Evolutionary conservation across 1,140 invertebrate species (phyloP).

Genomic region (Dreissena polymorpha): DNA sequence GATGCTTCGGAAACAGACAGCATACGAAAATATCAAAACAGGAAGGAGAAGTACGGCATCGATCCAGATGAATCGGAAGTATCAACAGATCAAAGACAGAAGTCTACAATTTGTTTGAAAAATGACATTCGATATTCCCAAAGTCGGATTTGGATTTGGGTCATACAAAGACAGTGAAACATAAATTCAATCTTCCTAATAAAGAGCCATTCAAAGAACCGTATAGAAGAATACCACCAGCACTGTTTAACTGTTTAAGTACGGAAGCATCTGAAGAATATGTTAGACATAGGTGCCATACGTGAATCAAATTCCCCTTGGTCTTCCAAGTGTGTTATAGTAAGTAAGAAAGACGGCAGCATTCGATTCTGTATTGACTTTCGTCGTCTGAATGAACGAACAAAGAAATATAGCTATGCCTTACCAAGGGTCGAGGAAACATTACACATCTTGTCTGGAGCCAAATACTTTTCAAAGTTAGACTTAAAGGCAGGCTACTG

Average conservation of each 20-base stretch:
- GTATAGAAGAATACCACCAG: conserved; percentile 15
- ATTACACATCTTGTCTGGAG: too few relatives aligned
- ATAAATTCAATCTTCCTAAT: not conserved
- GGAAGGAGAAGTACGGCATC: not conserved
- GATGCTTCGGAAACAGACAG: not conserved
- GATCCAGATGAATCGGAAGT: too few relatives aligned
- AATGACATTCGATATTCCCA: not conserved
- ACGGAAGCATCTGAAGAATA: not conserved
- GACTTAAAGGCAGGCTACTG: too few relatives aligned
- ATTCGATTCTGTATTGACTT: conserved; percentile 79
- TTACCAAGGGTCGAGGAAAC: too few relatives aligned
- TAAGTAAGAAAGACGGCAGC: conserved; percentile 79
- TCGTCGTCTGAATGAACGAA: not conserved
- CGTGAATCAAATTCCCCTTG: conserved; percentile 20
- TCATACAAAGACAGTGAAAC: not conserved
- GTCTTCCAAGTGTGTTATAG: conserved; percentile 80
- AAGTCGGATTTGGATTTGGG: not conserved
- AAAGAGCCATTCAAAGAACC: conserved; percentile 20
- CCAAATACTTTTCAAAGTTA: too few relatives aligned
- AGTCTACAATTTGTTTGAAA: conserved; percentile 6
- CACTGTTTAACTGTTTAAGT: not conserved
- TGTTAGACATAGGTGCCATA: conserved; percentile 7
- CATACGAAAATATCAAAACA: not conserved
- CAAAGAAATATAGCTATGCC: conserved; percentile 31
- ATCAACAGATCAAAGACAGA: too few relatives aligned